Conservation (phyloP, 2,113 vertebrate species). For the Urocitellus parryii region DNA sequence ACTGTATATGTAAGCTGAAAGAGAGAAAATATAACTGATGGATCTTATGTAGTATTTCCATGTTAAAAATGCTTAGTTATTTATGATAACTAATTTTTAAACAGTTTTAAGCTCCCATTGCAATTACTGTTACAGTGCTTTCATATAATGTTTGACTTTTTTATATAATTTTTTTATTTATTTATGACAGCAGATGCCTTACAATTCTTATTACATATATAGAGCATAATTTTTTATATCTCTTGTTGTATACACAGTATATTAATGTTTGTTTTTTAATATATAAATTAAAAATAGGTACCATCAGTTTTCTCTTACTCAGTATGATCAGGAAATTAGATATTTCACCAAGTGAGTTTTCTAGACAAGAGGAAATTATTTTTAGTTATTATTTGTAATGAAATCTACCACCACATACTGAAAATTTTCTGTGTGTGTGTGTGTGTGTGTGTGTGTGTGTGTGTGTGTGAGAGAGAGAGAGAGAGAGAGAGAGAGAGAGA, state of each 20-base stretch:
- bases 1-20: not conserved
- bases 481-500: too few relatives aligned
- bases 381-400: not conserved
- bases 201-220: too few relatives aligned
- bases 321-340: constrained; percentile 12
- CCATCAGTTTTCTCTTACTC: constrained; percentile 19
- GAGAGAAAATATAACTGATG: not conserved
- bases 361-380: not conserved
- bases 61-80: constrained; percentile 9
- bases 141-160: constrained; percentile 42
- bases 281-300: constrained; percentile 45
- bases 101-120: constrained; percentile 3
- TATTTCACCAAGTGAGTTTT: constrained; percentile 42
- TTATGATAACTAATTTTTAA: constrained; percentile 30
- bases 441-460: not conserved
- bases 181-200: too few relatives aligned
- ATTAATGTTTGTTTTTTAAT: constrained; percentile 34
- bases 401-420: not conserved
- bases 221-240: too few relatives aligned
- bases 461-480: too few relatives aligned
- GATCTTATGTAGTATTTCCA: not conserved
- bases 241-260: too few relatives aligned
- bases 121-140: not conserved
- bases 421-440: not conserved
- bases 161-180: too few relatives aligned